These are phyloP conservation scores for Drosophila percnosoma DNA, from an alignment of 2,888 invertebrate genomes.

Conservation along the genomic window DNA sequence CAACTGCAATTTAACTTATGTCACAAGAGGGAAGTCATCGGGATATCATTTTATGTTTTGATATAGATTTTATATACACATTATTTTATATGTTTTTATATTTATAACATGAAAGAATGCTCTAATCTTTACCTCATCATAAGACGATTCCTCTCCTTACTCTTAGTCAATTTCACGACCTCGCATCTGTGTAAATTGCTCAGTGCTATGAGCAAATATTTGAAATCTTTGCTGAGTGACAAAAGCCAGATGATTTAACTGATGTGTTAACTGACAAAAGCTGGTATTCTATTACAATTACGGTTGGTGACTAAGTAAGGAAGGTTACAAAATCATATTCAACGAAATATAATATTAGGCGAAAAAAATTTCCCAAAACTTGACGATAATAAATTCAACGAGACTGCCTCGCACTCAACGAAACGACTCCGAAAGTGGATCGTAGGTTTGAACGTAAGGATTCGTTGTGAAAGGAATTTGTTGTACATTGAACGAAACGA, in stretches of 20 bases:
- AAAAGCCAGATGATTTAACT: constrained; percentile 1
- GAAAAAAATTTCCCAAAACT: background rate
- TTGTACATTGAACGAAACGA: background rate
- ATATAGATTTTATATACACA: background rate
- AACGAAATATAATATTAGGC: background rate
- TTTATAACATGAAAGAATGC: background rate
- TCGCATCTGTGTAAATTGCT: background rate
- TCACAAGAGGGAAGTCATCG: background rate
- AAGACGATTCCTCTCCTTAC: rapidly evolving
- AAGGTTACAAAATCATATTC: background rate
- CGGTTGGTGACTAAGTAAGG: background rate
- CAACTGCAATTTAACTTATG: background rate
- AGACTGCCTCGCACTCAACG: background rate
- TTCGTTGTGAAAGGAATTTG: background rate
- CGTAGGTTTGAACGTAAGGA: background rate
- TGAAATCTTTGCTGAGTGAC: background rate
- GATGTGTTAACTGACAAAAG: background rate
- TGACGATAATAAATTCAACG: background rate
- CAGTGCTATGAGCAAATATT: background rate
- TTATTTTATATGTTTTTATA: background rate
- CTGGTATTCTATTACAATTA: background rate
- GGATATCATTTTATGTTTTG: background rate
- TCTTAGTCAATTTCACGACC: background rate
- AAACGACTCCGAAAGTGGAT: background rate
- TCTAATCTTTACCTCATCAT: background rate